Evolutionary conservation across 2,797 vertebrate species (phyloP).

Genomic region (Diglossa cyanea): DNA sequence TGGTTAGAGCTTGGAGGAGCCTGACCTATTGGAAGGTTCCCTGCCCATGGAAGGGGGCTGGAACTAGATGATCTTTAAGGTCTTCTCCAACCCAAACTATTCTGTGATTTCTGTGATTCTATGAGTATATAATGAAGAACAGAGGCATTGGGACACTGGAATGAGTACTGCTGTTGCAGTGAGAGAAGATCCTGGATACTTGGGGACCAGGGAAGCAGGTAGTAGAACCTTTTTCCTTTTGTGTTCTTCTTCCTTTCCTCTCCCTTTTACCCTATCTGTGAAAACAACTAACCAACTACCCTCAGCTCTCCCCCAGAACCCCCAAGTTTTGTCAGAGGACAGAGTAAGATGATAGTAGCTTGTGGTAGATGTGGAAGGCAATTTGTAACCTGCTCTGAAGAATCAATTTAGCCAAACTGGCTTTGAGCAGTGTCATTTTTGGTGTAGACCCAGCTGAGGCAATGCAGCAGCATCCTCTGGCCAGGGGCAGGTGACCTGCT

Average conservation of each 20-base stretch:
- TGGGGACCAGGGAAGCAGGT: neutral
- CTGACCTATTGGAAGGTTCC: neutral
- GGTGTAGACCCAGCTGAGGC: neutral
- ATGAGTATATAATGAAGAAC: neutral
- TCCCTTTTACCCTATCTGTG: neutral
- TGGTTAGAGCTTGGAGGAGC: neutral
- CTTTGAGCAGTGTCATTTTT: neutral
- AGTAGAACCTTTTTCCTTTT: neutral
- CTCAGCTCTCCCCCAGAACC: fast-evolving
- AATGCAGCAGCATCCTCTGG: neutral
- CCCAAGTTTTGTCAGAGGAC: neutral
- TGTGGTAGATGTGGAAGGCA: neutral
- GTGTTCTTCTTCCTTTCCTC: neutral
- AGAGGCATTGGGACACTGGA: neutral
- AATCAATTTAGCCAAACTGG: neutral
- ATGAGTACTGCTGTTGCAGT: neutral
- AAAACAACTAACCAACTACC: neutral
- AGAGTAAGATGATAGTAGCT: neutral
- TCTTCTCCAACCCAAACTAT: neutral
- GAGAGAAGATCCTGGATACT: neutral
- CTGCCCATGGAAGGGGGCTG: neutral
- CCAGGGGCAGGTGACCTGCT: neutral
- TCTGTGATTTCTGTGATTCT: neutral
- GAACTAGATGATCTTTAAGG: neutral
- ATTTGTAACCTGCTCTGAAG: neutral